Percentiles rank a stretch among this genome's conserved stretches.
These are phyloP conservation scores for Cristatella mucedo DNA, from an alignment of 2,888 invertebrate genomes.

Conservation along the genomic window DNA sequence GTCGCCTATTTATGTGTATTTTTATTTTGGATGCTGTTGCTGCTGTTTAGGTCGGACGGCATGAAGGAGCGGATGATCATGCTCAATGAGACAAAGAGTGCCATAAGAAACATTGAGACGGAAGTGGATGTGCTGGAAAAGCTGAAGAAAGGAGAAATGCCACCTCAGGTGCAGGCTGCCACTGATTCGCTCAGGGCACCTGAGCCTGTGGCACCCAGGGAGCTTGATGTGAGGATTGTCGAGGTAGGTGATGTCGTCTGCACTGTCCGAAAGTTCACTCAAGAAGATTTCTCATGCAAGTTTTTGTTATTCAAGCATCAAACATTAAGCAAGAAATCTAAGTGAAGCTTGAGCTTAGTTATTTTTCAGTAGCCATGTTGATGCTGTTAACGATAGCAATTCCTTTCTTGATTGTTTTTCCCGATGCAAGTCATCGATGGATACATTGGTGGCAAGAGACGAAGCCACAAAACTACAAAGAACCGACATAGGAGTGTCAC, in stretches of 20 bases:
- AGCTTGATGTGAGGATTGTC: conserved; percentile 24
- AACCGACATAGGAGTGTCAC: no score
- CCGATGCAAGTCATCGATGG: no score
- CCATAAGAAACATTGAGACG: conserved; percentile 22
- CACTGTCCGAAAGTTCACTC: no score
- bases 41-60: conserved; percentile 20
- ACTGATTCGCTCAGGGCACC: conserved; percentile 17
- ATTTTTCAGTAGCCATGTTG: neutral
- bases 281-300: no score
- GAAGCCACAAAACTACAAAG: no score
- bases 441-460: no score
- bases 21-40: neutral
- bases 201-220: conserved; percentile 16
- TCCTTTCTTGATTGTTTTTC: no score
- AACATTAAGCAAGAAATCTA: no score
- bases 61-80: conserved; percentile 24
- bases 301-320: no score
- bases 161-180: conserved; percentile 17
- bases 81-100: conserved; percentile 19
- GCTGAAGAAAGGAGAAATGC: conserved; percentile 20
- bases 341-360: no score
- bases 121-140: conserved; percentile 22
- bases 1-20: no score
- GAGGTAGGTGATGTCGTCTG: conserved; percentile 21
- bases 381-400: neutral